A percentile compares a stretch with the other conserved stretches of the same genome.
Conservation (phyloP, 2,113 vertebrate species). For the Macquaria ambigua region DNA sequence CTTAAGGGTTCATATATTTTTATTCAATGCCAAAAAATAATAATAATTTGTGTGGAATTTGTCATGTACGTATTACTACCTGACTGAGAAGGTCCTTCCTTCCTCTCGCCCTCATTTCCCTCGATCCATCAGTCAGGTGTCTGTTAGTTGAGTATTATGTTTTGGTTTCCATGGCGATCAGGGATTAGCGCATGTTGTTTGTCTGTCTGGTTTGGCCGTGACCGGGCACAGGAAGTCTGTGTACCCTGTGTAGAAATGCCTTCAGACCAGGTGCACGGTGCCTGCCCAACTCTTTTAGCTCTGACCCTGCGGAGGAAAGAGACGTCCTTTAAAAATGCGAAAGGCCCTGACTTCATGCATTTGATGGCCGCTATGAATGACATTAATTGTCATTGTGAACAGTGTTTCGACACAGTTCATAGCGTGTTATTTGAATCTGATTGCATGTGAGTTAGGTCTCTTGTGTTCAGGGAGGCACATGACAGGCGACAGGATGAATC, state of each 20-base stretch:
- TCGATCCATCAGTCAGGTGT: constrained; percentile 63
- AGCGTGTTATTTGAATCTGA: constrained; percentile 41
- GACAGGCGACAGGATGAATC: constrained; percentile 39
- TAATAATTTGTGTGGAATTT: not conserved
- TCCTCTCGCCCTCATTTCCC: constrained; percentile 17
- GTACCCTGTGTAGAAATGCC: constrained; percentile 32
- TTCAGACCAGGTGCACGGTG: constrained; percentile 14
- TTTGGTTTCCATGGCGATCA: constrained; percentile 71
- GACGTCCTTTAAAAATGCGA: not conserved
- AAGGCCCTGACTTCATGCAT: not conserved
- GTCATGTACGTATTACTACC: not conserved
- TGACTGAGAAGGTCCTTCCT: constrained; percentile 17
- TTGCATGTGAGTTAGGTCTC: constrained; percentile 38
- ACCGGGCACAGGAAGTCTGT: constrained; percentile 38
- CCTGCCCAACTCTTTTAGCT: constrained; percentile 3
- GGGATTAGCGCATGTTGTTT: constrained; percentile 68
- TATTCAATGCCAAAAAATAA: not conserved
- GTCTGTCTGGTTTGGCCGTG: constrained; percentile 58
- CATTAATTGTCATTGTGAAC: constrained; percentile 49
- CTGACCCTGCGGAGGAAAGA: not conserved
- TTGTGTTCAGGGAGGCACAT: constrained; percentile 65
- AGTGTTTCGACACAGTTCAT: constrained; percentile 58
- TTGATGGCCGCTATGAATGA: constrained; percentile 37
- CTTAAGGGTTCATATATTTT: not conserved
- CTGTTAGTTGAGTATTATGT: constrained; percentile 52